Evolutionary conservation across 1,140 invertebrate genomes (phyloP), one percentile per base, ranked within the genome.

Genomic region (Paracyclopina nana): DNA sequence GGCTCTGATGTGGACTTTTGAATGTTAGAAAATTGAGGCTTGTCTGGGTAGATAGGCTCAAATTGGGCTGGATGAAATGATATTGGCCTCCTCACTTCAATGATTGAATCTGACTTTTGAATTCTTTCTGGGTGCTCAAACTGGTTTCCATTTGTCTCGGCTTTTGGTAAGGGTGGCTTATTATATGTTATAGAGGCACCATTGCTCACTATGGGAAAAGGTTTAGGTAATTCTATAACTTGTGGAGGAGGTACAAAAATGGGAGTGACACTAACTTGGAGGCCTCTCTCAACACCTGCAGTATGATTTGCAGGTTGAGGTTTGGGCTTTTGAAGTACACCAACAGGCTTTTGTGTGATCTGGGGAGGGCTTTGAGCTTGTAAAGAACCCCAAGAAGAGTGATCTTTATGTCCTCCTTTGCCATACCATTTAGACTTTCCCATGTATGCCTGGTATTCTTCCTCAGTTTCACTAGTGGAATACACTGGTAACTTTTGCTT

Each of bases 401-500:
- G n/a, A 16, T 38, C 41, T n/a, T 50, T 27, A 28, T 52, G 50
- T 6, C 38, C 31, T 11, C 31, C 24, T 24, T 52, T 50, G 2
- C 31, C 30, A 42, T 52, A 41, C 50, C 50, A 52, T 43, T 52
- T 52, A 16, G 50, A 20, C 28, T 29, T 42, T 8, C 14, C n/a
- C n/a, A 44, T 18, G 38, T 52, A 52, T 11, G 49, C 49, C 6
- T 44, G 31, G 27, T 27, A 48, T n/a, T 52, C 50, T 14, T 52
- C 50, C 24, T 52, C 50, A 2, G 50, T 52, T 29, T 52, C 50
- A 29, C 50, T 52, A 2, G 50, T 52, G 2, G 50, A 52, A 22
- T 52, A 52, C 12, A 12, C 16, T 2, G 29, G 25, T 25, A 30
- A 30, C 12, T 50, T 30, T 8, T 26, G 48, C 5, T 42, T 26